A percentile compares a stretch with the other conserved stretches of the same genome.
These are phyloP conservation scores for Clupea harengus DNA, from an alignment of 2,113 vertebrate species.

Conservation along the genomic window DNA sequence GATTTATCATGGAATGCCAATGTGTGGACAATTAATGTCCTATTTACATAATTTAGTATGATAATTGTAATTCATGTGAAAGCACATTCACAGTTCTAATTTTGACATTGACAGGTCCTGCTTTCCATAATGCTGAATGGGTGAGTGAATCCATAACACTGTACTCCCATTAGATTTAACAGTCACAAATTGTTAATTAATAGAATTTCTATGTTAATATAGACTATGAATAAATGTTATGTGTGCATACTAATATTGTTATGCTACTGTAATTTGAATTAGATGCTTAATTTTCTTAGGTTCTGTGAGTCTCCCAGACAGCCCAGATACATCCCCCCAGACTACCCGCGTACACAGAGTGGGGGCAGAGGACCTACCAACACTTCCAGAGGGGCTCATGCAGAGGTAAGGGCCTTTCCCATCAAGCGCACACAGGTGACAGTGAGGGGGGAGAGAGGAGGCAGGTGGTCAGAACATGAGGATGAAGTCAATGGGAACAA, in stretches of 20 bases:
- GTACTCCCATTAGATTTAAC: neutral
- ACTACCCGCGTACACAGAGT: slow-evolving; percentile 22
- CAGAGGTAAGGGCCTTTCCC: slow-evolving; percentile 80
- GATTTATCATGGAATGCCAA: neutral
- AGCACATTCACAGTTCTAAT: neutral
- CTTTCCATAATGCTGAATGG: neutral
- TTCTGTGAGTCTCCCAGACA: slow-evolving; percentile 26
- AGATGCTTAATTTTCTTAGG: neutral
- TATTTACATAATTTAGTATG: neutral
- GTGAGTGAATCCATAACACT: too few species aligned
- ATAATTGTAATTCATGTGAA: slow-evolving; percentile 10
- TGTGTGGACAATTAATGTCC: neutral
- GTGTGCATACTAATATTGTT: neutral
- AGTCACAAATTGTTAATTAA: neutral
- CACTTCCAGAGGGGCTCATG: slow-evolving; percentile 80
- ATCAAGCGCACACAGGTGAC: slow-evolving; percentile 65
- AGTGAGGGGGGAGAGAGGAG: slow-evolving; percentile 20
- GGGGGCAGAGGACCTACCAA: slow-evolving; percentile 76
- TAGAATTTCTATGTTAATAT: neutral
- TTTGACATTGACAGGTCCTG: neutral
- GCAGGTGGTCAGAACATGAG: slow-evolving; percentile 18
- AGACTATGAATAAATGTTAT: neutral
- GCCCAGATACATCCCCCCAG: slow-evolving; percentile 13
- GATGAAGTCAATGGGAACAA: slow-evolving; percentile 22
- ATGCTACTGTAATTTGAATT: neutral